Evolutionary conservation across 2,113 vertebrate species (phyloP), one percentile per base, ranked within the genome.

Genomic region (Caloenas nicobarica): DNA sequence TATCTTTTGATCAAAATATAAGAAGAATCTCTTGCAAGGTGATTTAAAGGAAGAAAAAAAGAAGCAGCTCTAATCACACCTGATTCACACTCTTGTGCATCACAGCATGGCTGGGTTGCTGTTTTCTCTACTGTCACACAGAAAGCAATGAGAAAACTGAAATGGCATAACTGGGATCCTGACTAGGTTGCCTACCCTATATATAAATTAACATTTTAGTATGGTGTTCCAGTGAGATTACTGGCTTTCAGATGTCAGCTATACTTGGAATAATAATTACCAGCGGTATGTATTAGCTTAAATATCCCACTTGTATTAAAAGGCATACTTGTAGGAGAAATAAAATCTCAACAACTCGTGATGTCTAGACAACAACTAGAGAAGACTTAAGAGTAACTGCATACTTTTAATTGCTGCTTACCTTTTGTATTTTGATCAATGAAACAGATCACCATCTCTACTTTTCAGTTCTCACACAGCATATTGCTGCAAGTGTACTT

Each of bases 111-210:
- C 34, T 64, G 33, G 15, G 42, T 42, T 85, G 42, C 56, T 87
- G 54, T 83, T 86, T 48, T 38, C 86, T 81, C 0, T 0, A 25
- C 46, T 65, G 23, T 62, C 71, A 57, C 0, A 0, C 38, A 10
- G 23, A 65, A 54, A 66, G 19, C 78, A 91, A 34, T 14, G 42
- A 77, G n/a, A 87, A 71, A 38, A 84, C 5, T 58, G 61, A 73
- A 86, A 79, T 50, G 46, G 48, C 28, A 21, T 64, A 28, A 50
- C 0, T 68, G 58, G 60, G 36, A 91, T 8, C 36, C 40, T 40
- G 42, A 91, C 9, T 48, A 73, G 10, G 44, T 50, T 77, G n/a
- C 16, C 13, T 29, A 36, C 50, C 53, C 29, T 66, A 5, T 70
- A 40, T 29, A 61, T 31, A 54, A 71, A 66, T 73, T 40, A 70